phyloP scores from a whole-genome alignment of 2,888 invertebrate genomes.

The Willowsia nigromaculata region DNA sequence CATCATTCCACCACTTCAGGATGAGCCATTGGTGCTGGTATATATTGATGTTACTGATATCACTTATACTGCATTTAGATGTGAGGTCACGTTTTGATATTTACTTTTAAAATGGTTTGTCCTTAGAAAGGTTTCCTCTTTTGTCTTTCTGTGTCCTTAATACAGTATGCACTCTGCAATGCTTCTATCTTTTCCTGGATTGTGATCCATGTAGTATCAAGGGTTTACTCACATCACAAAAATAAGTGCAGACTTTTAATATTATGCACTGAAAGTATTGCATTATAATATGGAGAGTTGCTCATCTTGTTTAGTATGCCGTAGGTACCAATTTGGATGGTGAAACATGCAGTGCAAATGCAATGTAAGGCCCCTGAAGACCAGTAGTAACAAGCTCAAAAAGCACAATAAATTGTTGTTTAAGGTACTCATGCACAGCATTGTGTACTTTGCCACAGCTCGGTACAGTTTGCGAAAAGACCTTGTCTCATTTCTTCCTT shows the following conservation, averaged over 20 bases:
- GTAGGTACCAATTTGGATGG: background rate
- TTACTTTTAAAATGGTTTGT: constrained; percentile 19
- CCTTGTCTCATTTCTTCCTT: background rate
- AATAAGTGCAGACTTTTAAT: background rate
- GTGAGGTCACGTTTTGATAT: constrained; percentile 37
- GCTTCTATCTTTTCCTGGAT: background rate
- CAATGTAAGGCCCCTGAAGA: background rate
- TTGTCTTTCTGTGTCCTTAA: constrained; percentile 23
- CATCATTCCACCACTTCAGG: background rate
- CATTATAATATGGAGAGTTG: background rate
- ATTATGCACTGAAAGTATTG: background rate
- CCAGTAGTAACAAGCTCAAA: no score
- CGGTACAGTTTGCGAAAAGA: background rate
- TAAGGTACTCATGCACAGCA: constrained; percentile 31
- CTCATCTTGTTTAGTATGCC: background rate
- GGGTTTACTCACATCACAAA: background rate
- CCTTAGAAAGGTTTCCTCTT: constrained; percentile 13
- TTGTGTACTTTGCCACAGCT: background rate
- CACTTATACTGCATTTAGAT: background rate
- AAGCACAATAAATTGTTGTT: constrained; percentile 19
- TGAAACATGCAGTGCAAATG: background rate
- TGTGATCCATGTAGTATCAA: constrained; percentile 22
- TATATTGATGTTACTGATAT: background rate
- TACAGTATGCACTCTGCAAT: background rate
- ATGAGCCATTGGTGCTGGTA: constrained; percentile 4